These are phyloP conservation scores for Odontamblyopus rebecca DNA, from an alignment of 2,797 vertebrate species.

Conservation along the genomic window DNA sequence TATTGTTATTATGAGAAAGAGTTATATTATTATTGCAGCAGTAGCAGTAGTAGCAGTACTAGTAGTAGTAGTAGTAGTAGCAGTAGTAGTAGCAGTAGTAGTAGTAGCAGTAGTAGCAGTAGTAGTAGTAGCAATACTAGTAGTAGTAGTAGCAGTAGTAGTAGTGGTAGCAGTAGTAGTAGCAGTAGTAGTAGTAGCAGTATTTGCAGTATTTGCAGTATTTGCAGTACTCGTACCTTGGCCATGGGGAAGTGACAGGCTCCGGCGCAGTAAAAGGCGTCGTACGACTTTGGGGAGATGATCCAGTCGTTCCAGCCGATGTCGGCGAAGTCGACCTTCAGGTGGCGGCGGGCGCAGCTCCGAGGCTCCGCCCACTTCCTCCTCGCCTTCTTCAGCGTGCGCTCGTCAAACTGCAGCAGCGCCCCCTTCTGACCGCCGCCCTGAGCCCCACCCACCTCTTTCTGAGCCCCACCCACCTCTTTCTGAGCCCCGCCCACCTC, in stretches of 20 bases:
- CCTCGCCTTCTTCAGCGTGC: slow-evolving; percentile 90
- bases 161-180: not conserved
- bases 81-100: too few relatives aligned
- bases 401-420: slow-evolving; percentile 92
- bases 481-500: too few relatives aligned
- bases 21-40: too few relatives aligned
- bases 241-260: slow-evolving; percentile 98
- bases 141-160: not conserved
- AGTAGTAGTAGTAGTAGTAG: too few relatives aligned
- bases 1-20: too few relatives aligned
- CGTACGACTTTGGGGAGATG: slow-evolving; percentile 96
- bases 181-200: not conserved
- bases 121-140: too few relatives aligned
- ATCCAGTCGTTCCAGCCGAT: slow-evolving; percentile 99
- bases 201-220: not conserved
- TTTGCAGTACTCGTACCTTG: slow-evolving; percentile 79
- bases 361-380: slow-evolving; percentile 91
- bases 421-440: too few relatives aligned
- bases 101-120: too few relatives aligned
- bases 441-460: too few relatives aligned
- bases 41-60: too few relatives aligned
- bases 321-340: slow-evolving; percentile 97
- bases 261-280: slow-evolving; percentile 95
- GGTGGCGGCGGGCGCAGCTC: slow-evolving; percentile 88
- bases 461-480: too few relatives aligned